Base-by-base conservation (phyloP, 2,888 invertebrate genomes). In the Tryphoninae sp. region DNA sequence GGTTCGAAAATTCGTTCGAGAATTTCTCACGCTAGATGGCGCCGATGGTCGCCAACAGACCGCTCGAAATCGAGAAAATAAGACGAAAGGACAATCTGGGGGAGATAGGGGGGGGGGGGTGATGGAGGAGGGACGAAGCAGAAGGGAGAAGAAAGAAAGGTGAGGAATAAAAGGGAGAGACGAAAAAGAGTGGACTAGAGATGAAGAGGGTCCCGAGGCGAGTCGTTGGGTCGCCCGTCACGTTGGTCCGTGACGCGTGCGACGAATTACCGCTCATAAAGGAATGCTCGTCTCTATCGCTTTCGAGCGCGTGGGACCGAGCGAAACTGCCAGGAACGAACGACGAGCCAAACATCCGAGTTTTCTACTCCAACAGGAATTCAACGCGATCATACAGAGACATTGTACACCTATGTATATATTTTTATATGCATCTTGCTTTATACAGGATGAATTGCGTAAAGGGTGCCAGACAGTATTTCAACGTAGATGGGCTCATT, bases 191-290 rank as follows among this genome's bases (percentile, higher is more conserved):
- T 58, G 45, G 42, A 62, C 33, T 33, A 76, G 82, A 84, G 85
- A 87, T 86, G 71, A 67, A 68, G 78, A 82, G 75, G 68, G 78
- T 72, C 61, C 55, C 58, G 58, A 68, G 42, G 59, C 74, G 45
- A 58, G 68, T 79, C 76, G 73, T 82, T 86, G 86, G 87, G 83
- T 85, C 82, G 73, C 84, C 65, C 67, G 84, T 86, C 87, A 86
- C 85, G 85, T 83, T 81, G 80, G 71, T 83, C 82, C 84, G 86
- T 84, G 84, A 85, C 85, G 86, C 84, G 87, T 87, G 87, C 86
- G 84, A 88, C 85, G 86, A 89, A 89, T 89, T 88, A 86, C 86
- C 83, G 85, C 85, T 86, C 86, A 87, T 86, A 87, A 86, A 88
- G 84, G 82, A 84, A 84, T 73, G 81, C 81, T 87, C 78, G 76